Conservation (phyloP, 2,888 invertebrate species). For the Fragum whitleyi region DNA sequence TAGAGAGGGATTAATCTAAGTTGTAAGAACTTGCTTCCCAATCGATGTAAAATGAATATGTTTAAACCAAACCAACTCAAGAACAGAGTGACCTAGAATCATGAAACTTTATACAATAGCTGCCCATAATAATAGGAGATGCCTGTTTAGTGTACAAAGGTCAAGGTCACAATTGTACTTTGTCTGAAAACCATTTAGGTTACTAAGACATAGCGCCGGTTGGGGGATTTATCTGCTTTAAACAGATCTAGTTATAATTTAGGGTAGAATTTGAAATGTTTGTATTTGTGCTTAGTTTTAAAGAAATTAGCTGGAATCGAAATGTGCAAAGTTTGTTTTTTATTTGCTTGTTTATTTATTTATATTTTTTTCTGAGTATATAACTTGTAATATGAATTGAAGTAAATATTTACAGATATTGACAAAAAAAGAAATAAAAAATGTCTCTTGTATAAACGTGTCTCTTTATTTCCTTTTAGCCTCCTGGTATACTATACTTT, state of each 20-base stretch:
- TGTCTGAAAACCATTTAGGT: too few species aligned
- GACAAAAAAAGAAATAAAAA: slow-evolving; percentile 20
- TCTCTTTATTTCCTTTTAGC: too few species aligned
- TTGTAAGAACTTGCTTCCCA: too few species aligned
- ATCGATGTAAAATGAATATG: too few species aligned
- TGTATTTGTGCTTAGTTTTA: background rate
- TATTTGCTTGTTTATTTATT: slow-evolving; percentile 27
- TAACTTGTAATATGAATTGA: slow-evolving; percentile 28
- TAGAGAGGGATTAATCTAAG: too few species aligned
- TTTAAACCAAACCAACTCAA: too few species aligned
- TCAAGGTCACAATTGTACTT: background rate
- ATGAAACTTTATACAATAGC: too few species aligned
- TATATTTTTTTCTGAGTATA: slow-evolving; percentile 27
- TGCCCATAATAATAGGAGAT: too few species aligned
- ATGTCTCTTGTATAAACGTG: slow-evolving; percentile 15
- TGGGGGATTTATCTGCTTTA: background rate
- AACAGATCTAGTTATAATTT: too few species aligned
- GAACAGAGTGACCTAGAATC: too few species aligned
- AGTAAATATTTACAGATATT: slow-evolving; percentile 1
- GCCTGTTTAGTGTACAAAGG: background rate
- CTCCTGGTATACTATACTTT: too few species aligned
- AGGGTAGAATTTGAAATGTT: background rate
- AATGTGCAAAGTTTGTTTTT: slow-evolving; percentile 6
- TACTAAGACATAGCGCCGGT: background rate
- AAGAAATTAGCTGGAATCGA: background rate